Conservation (phyloP, 2,888 invertebrate genomes). For the Drosophila pseudotalamancana region DNA sequence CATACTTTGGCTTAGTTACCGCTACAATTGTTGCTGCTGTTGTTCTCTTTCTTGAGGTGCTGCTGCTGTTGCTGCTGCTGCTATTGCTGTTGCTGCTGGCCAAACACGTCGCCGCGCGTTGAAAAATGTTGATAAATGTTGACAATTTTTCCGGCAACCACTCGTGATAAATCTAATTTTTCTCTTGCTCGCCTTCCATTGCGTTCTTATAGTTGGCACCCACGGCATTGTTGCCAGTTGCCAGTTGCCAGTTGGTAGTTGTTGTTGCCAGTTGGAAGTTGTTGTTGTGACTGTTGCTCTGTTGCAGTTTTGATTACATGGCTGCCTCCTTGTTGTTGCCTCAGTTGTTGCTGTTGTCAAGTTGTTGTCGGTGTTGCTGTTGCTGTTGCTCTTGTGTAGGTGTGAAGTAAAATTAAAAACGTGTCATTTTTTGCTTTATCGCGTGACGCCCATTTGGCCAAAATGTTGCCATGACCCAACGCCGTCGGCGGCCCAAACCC, state of each 20-base stretch:
- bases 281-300: constrained; percentile 50
- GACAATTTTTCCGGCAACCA: constrained; percentile 82
- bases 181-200: constrained; percentile 60
- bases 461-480: constrained; percentile 61
- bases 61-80: constrained; percentile 19
- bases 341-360: constrained; percentile 42
- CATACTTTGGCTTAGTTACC: constrained; percentile 65
- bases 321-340: constrained; percentile 30
- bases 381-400: constrained; percentile 52
- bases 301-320: constrained; percentile 60
- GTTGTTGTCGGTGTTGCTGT: constrained; percentile 25
- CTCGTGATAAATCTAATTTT: constrained; percentile 82
- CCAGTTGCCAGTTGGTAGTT: constrained; percentile 12
- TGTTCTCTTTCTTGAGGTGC: constrained; percentile 57
- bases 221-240: constrained; percentile 53
- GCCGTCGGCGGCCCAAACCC: constrained; percentile 23
- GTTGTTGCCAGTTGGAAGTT: constrained; percentile 26
- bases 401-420: constrained; percentile 80
- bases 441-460: constrained; percentile 56
- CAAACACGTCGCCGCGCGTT: constrained; percentile 72
- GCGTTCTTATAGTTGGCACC: constrained; percentile 64
- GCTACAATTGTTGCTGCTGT: constrained; percentile 32
- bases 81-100: constrained; percentile 41
- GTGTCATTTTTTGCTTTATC: constrained; percentile 80
- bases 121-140: constrained; percentile 83